Conservation (phyloP, 2,797 vertebrate species). For the Anguilla anguilla region DNA sequence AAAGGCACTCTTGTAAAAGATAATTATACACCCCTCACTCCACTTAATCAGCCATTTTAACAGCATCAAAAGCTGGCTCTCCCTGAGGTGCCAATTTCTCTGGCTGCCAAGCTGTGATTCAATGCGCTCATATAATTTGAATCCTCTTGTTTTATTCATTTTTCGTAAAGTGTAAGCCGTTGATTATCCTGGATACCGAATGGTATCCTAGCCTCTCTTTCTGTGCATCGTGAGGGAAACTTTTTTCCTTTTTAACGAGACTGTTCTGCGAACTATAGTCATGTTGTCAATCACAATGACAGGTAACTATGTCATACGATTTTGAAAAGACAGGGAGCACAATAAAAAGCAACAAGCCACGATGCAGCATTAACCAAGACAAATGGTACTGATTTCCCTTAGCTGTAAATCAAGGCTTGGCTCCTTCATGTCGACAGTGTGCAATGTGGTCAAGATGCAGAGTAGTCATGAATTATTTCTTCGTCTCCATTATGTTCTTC, state of each 20-base stretch:
- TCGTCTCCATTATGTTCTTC: background rate
- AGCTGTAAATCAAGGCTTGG: background rate
- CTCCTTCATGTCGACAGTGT: background rate
- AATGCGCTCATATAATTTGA: background rate
- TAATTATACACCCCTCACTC: conserved; percentile 29
- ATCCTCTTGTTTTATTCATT: conserved; percentile 19
- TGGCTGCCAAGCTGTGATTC: conserved; percentile 31
- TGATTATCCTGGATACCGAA: background rate
- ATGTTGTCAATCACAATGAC: background rate
- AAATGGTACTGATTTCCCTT: background rate
- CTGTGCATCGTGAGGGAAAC: background rate
- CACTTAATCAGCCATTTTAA: conserved; percentile 37
- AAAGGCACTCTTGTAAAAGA: conserved; percentile 28
- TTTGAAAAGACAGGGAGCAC: background rate
- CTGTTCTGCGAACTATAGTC: background rate
- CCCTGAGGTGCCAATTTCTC: conserved; percentile 28
- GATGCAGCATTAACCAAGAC: background rate
- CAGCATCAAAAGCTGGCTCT: conserved; percentile 16
- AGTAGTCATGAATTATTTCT: background rate
- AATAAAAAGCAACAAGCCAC: background rate
- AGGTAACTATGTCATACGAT: background rate
- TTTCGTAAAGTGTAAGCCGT: background rate
- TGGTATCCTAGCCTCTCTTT: background rate
- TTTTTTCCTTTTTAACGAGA: background rate
- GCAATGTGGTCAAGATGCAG: background rate